These are phyloP conservation scores for Protomyctophum bolini DNA, from an alignment of 2,113 vertebrate species.

Conservation along the genomic window DNA sequence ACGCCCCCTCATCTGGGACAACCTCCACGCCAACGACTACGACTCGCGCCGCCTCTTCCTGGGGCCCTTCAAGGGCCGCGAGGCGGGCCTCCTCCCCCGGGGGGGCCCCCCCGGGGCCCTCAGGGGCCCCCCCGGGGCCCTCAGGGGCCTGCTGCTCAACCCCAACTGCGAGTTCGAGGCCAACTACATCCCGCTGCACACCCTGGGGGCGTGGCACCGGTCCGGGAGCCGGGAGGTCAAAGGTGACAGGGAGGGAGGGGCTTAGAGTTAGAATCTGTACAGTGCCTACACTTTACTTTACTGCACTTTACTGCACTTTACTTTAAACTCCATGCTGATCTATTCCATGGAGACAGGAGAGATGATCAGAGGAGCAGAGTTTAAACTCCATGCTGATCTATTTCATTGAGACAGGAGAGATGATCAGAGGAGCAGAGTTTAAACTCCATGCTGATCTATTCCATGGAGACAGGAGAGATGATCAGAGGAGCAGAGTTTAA, in stretches of 20 bases:
- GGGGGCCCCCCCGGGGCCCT: constrained; percentile 29
- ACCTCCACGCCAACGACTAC: constrained; percentile 88
- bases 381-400: too few species aligned
- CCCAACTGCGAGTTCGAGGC: constrained; percentile 91
- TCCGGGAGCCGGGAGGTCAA: constrained; percentile 64
- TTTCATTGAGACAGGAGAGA: too few species aligned
- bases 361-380: too few species aligned
- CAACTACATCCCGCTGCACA: constrained; percentile 87
- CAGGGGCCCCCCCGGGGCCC: constrained; percentile 67
- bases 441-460: too few species aligned
- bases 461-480: too few species aligned
- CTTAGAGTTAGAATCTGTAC: too few species aligned
- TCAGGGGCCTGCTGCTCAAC: constrained; percentile 84
- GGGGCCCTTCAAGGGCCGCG: constrained; percentile 86
- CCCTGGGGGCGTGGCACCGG: constrained; percentile 80
- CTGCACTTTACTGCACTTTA: too few species aligned
- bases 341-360: too few species aligned
- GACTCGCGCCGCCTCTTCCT: constrained; percentile 87
- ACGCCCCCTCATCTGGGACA: constrained; percentile 85
- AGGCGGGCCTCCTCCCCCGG: constrained; percentile 66
- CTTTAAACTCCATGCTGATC: too few species aligned
- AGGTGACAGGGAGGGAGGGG: constrained; percentile 53
- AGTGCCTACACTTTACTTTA: too few species aligned
- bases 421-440: too few species aligned
- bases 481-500: too few species aligned